Percentiles rank a stretch among this genome's conserved stretches.
phyloP scores from a whole-genome alignment of 2,113 vertebrate genomes.

The Arvicanthis niloticus region DNA sequence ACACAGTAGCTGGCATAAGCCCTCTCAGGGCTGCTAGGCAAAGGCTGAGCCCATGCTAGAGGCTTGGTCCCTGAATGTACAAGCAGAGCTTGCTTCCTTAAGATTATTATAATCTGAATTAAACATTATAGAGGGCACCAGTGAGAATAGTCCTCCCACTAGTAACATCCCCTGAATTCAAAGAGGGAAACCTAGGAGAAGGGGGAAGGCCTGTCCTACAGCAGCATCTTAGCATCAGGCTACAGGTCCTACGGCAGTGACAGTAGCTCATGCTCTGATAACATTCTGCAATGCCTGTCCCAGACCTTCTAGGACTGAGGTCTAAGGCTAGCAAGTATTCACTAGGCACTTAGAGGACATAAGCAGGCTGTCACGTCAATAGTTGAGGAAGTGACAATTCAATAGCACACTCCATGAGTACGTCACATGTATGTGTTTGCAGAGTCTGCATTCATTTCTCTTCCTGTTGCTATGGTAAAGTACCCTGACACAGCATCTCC shows the following conservation, averaged over 20 bases:
- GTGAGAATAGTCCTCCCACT: background rate
- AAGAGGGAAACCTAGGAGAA: background rate
- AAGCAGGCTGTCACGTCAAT: background rate
- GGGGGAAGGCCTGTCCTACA: background rate
- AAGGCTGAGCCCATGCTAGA: background rate
- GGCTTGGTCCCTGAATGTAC: background rate
- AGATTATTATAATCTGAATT: background rate
- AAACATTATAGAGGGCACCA: background rate
- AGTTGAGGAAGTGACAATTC: background rate
- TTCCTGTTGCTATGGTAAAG: background rate
- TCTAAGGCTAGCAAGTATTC: background rate
- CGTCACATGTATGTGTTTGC: background rate
- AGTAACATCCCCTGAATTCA: background rate
- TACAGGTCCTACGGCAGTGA: background rate
- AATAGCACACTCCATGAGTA: background rate
- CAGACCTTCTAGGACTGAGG: background rate
- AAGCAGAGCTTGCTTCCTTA: background rate
- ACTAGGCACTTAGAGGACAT: background rate
- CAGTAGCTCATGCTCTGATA: background rate
- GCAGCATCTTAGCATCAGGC: no score
- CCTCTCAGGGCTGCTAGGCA: background rate
- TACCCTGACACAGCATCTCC: background rate
- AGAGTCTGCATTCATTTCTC: background rate
- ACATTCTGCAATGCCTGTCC: background rate
- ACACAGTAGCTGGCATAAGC: accelerated